Conservation (phyloP, 2,113 vertebrate species). For the Hyperoodon ampullatus region DNA sequence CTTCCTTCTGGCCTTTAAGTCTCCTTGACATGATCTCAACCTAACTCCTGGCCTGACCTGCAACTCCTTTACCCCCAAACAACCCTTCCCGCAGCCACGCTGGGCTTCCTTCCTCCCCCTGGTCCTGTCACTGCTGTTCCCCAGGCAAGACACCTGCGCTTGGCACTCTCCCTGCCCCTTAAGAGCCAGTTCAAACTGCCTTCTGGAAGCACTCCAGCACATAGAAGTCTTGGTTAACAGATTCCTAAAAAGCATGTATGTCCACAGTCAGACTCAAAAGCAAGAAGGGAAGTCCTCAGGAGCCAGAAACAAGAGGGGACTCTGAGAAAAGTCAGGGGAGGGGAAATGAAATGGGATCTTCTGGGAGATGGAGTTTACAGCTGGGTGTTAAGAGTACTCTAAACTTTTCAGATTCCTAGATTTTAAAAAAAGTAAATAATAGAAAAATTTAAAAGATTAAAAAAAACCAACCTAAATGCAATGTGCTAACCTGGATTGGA, state of each 20-base stretch:
- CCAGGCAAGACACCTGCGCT: neutral
- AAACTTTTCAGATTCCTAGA: neutral
- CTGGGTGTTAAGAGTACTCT: neutral
- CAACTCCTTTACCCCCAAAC: neutral
- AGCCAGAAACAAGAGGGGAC: neutral
- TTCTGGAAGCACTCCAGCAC: neutral
- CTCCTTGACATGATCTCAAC: neutral
- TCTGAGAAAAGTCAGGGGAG: neutral
- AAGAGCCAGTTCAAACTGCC: neutral
- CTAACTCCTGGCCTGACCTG: neutral
- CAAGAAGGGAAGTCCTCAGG: neutral
- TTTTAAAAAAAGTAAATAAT: neutral
- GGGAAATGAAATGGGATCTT: neutral
- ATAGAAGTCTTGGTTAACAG: neutral
- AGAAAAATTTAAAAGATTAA: neutral
- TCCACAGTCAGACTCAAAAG: neutral
- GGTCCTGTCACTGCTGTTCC: accelerated
- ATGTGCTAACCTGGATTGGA: neutral
- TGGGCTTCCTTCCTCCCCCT: accelerated
- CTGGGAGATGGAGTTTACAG: neutral
- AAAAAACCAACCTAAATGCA: neutral
- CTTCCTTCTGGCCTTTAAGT: neutral
- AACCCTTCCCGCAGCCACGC: neutral
- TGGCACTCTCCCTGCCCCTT: neutral
- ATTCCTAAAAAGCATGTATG: neutral